Evolutionary conservation across 2,113 vertebrate genomes (phyloP), one percentile per base, ranked within the genome.

Genomic region (Lycaon pictus): DNA sequence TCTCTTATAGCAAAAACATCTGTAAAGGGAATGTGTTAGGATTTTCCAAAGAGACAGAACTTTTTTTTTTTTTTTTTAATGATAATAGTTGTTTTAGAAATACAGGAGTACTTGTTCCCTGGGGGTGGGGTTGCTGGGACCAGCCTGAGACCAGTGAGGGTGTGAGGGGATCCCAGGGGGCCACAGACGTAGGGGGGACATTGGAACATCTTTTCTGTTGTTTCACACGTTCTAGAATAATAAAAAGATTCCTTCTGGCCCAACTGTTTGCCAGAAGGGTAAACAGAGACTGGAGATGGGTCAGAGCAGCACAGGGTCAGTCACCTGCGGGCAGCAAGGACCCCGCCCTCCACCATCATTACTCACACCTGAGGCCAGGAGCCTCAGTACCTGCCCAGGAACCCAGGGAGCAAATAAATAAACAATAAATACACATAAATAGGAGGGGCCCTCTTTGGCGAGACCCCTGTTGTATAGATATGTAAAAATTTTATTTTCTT

Each of bases 401-500:
- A 9, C 85, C 76, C 62, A 48, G 37, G 37, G 51, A 23, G 56
- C 29, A 29, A 17, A 96, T 97, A 97, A 97, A 97, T 97, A 97
- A 37, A 19, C 63, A 95, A 96, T 97, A 97, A 97, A 97, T 97
- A 98, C 69, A 35, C 63, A 97, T 81, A 96, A 94, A 91, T 94
- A 95, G 72, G 51, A 25, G n/a, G 86, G 19, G 11, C 48, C n/a
- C 37, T 76, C 48, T 60, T 32, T 8, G 27, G 27, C 53, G 37
- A 43, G 48, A 29, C 69, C 17, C 67, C 5, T 19, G 25, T 10
- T 27, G 79, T 58, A 12, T 81, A 81, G 55, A 25, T 58, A 35
- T 5, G 37, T 81, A 81, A 58, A 23, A 37, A 37, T 37, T 37
- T 37, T 37, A 37, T 37, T 37, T 37, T 37, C 37, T 37, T 37